Evolutionary conservation across 2,797 vertebrate species (phyloP), one percentile per base, ranked within the genome.

Genomic region (Cuniculus paca): DNA sequence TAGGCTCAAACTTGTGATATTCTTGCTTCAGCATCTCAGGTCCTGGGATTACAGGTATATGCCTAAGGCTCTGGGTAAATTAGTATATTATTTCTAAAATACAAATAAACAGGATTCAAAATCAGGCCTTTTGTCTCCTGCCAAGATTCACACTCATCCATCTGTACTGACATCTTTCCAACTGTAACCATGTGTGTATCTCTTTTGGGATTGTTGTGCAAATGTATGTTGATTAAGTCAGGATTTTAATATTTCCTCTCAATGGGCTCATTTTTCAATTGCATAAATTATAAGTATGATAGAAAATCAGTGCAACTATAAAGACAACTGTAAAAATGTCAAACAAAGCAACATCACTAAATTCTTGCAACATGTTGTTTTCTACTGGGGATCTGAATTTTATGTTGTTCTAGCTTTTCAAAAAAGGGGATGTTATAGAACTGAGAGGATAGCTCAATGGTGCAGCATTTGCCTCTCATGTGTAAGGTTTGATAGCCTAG

Each of bases 161-260:
- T 39, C 19, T 61, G 63, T 13, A 68, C 48, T 95, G 56, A 74
- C 11, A 42, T 75, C 82, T 96, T 83, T 54, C 36, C n/a, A 20
- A 36, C 36, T 60, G 70, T 12, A 86, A 12, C 74, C 28, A 77
- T 52, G n/a, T 65, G 2, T 68, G 17, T 28, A 26, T 48, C 34
- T 72, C 48, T 60, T 91, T 84, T 72, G 56, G 72, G 36, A 79
- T 28, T n/a, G 92, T 91, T 81, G 54, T 52, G 16, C 1, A 17
- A 45, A 78, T 72, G 45, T 65, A 0, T 45, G 54, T 24, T 19
- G 60, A 1, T 72, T 50, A 13, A 7, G 78, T 11, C 65, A 19
- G n/a, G 42, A 52, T 88, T 91, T 88, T 63, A 78, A 54, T 72
- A 42, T 93, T 93, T 94, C 63, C 24, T 91, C 96, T 86, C 48